Conservation (phyloP, 2,888 invertebrate genomes). For the Odiellus spinosus region DNA sequence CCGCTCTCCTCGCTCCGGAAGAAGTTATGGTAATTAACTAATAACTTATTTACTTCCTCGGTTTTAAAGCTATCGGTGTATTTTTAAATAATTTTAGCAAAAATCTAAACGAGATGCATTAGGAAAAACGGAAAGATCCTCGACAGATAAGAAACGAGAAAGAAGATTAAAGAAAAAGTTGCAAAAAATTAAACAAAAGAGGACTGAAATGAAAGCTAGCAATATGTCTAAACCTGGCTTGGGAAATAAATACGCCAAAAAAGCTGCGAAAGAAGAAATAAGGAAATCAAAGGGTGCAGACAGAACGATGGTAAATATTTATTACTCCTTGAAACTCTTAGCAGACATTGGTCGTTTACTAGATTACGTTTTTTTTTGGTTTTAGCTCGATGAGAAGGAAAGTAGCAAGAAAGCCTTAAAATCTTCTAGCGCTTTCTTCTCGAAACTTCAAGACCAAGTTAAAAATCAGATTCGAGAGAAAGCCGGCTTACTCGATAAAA, state of each 20-base stretch:
- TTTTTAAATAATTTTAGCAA: constrained; percentile 21
- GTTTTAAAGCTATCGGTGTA: not conserved
- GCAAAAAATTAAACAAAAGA: constrained; percentile 32
- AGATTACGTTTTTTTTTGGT: not conserved
- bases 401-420: constrained; percentile 33
- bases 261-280: constrained; percentile 44
- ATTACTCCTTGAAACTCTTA: constrained; percentile 3
- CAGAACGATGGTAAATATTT: not conserved
- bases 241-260: constrained; percentile 37
- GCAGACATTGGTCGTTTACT: not conserved
- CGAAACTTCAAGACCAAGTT: constrained; percentile 52
- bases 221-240: constrained; percentile 29
- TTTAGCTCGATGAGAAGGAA: constrained; percentile 28
- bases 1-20: constrained; percentile 73
- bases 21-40: constrained; percentile 47
- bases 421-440: constrained; percentile 71
- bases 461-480: no score
- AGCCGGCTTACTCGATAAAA: no score
- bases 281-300: constrained; percentile 40
- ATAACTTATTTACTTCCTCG: no score
- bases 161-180: constrained; percentile 64
- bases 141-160: constrained; percentile 75
- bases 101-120: constrained; percentile 36
- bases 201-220: constrained; percentile 30
- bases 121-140: constrained; percentile 61